These are phyloP conservation scores for Edolisoma coerulescens DNA, from an alignment of 2,113 vertebrate genomes.

Conservation along the genomic window DNA sequence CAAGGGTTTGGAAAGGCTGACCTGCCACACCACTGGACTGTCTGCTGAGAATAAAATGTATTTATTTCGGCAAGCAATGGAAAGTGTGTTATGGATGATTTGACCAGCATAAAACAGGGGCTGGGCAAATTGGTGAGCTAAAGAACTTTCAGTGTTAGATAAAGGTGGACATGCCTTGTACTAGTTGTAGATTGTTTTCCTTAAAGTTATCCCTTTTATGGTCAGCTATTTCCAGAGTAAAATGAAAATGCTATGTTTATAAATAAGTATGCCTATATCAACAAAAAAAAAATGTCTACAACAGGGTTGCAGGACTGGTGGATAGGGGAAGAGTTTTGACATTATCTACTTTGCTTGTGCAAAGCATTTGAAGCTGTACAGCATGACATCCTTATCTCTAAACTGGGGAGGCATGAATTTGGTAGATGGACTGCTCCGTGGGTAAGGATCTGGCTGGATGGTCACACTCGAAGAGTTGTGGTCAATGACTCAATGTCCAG, in stretches of 20 bases:
- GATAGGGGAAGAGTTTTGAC: background rate
- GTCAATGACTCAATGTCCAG: background rate
- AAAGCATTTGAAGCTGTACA: background rate
- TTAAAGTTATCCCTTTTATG: background rate
- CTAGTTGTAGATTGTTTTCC: background rate
- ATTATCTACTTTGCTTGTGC: background rate
- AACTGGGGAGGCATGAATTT: background rate
- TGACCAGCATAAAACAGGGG: background rate
- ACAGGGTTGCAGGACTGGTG: background rate
- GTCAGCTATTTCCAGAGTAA: background rate
- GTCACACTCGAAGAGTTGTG: background rate
- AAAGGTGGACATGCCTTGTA: background rate
- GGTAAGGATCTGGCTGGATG: background rate
- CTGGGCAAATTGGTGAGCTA: background rate
- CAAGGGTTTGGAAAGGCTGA: background rate
- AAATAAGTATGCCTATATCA: background rate
- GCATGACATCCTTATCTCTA: background rate
- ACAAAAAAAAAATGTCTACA: background rate
- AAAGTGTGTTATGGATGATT: background rate
- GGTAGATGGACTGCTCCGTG: background rate
- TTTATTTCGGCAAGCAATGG: background rate
- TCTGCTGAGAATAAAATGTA: background rate
- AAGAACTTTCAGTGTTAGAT: background rate
- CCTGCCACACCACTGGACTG: background rate
- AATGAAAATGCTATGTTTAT: background rate